Evolutionary conservation across 2,797 vertebrate species (phyloP), one percentile per base, ranked within the genome.

Genomic region (Gallirallus australis): DNA sequence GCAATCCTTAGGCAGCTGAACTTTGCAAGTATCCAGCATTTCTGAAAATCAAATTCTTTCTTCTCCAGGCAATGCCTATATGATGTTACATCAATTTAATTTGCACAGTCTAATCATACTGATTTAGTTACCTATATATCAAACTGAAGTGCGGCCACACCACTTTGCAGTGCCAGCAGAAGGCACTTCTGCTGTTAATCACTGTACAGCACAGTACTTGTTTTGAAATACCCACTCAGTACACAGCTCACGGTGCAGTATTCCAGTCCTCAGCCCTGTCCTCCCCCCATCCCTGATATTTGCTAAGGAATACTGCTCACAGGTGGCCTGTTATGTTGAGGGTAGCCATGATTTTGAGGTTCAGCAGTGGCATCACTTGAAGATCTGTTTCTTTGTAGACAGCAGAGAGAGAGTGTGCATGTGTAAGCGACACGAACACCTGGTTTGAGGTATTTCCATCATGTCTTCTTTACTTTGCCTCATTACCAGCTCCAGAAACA

Each of bases 11-110:
- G 20, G 57, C 53, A 82, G 68, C 27, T 92, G 72, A 83, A 93
- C 64, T 93, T 94, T 45, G 6, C 12, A 71, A 87, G 35, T 65
- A 69, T 33, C 72, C 65, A 78, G n/a, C 35, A 56, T 82, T 88
- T 91, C 50, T 33, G 54, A 83, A 96, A 87, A 94, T 52, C 65
- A 93, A 89, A 91, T 87, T 83, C 76, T 89, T 86, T 92, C 60
- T 89, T 96, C 89, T 86, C 63, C 66, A 91, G 79, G 80, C 91
- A 83, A 90, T 28, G 45, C 59, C 54, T 89, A 24, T 50, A 71
- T 81, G 82, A 91, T 83, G 65, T 75, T 88, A 68, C 85, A 91
- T 90, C 84, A 68, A 60, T 84, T 79, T 93, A 93, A 89, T 94
- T 86, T 96, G 50, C 76, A 78, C 52, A 33, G 71, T 60, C 79